Conservation (phyloP, 1,140 invertebrate species). For the Apis cerana region DNA sequence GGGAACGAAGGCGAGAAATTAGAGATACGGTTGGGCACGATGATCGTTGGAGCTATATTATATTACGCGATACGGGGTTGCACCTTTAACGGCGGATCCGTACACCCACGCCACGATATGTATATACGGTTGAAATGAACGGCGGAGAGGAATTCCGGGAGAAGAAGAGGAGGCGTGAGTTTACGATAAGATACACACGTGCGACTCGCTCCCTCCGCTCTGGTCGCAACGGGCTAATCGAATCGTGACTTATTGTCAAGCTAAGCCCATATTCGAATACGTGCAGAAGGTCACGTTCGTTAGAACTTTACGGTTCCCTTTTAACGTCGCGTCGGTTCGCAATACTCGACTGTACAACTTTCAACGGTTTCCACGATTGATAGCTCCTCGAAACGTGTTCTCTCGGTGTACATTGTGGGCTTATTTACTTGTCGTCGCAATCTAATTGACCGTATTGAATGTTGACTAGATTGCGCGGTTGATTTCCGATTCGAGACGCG, state of each 20-base stretch:
- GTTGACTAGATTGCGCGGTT: neutral
- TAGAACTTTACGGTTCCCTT: constrained; percentile 23
- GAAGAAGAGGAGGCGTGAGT: constrained; percentile 66
- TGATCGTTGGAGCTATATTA: constrained; percentile 44
- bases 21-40: constrained; percentile 54
- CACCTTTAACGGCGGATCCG: constrained; percentile 49
- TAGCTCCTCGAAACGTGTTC: neutral
- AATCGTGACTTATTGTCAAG: constrained; percentile 67
- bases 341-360: constrained; percentile 8
- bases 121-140: constrained; percentile 42
- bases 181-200: constrained; percentile 63
- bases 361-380: constrained; percentile 12
- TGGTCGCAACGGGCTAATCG: constrained; percentile 63
- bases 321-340: neutral
- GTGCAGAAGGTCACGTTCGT: constrained; percentile 26
- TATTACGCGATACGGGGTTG: constrained; percentile 54
- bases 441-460: neutral
- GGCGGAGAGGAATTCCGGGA: constrained; percentile 50
- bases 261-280: constrained; percentile 29
- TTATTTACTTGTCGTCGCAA: neutral
- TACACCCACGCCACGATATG: constrained; percentile 60
- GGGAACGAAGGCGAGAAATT: constrained; percentile 41
- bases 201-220: constrained; percentile 46
- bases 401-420: neutral
- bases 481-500: constrained; percentile 18